Evolutionary conservation across 1,140 invertebrate genomes (phyloP).

Genomic region (Maniola jurtina): DNA sequence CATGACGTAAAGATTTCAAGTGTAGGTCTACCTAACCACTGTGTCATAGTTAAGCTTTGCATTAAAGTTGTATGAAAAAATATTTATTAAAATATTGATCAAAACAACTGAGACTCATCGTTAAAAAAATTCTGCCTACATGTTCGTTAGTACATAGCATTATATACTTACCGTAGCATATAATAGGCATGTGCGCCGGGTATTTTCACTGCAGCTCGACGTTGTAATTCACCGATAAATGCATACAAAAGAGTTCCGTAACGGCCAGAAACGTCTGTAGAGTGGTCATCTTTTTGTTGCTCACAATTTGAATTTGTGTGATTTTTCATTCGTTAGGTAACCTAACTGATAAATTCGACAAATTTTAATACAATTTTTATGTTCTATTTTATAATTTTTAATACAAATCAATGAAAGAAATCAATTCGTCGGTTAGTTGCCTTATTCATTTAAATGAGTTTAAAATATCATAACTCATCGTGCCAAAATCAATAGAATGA

Average conservation of each 20-base stretch:
- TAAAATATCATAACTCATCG: too few species aligned
- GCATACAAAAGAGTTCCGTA: slow-evolving; percentile 72
- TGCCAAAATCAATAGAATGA: too few species aligned
- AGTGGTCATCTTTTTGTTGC: slow-evolving; percentile 22
- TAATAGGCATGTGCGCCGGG: slow-evolving; percentile 30
- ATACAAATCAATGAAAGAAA: too few species aligned
- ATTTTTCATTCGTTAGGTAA: too few species aligned
- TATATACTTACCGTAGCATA: slow-evolving; percentile 34
- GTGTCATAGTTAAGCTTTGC: background rate
- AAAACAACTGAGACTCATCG: slow-evolving; percentile 12
- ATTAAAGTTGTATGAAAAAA: slow-evolving; percentile 8
- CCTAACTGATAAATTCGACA: too few species aligned
- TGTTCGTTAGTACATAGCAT: slow-evolving; percentile 26
- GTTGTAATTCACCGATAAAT: slow-evolving; percentile 78
- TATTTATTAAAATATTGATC: slow-evolving; percentile 12
- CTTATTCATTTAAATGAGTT: too few species aligned
- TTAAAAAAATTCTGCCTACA: slow-evolving; percentile 11
- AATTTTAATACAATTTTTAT: too few species aligned
- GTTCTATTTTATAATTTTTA: too few species aligned
- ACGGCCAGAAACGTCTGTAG: slow-evolving; percentile 42
- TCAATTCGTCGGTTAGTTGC: too few species aligned
- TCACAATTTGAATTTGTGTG: too few species aligned
- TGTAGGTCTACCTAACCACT: too few species aligned
- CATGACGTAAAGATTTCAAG: too few species aligned
- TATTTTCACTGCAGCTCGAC: slow-evolving; percentile 52